A percentile compares a stretch with the other conserved stretches of the same genome.
These are phyloP conservation scores for Yasuhikotakia modesta DNA, from an alignment of 2,797 vertebrate genomes.

Conservation along the genomic window DNA sequence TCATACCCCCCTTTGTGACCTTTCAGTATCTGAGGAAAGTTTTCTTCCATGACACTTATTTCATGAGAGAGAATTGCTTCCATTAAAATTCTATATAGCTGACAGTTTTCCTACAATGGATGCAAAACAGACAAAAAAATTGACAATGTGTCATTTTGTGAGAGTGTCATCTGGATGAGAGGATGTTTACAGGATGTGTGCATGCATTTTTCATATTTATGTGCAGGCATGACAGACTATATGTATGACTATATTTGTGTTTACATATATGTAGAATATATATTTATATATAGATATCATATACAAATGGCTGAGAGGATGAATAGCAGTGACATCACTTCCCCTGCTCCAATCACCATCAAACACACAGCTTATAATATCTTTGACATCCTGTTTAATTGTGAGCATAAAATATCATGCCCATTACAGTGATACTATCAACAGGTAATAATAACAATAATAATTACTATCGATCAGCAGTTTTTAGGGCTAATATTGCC, in stretches of 20 bases:
- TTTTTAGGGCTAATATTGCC: constrained; percentile 49
- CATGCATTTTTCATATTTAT: background rate
- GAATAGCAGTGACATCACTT: background rate
- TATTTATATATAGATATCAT: background rate
- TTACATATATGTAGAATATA: no score
- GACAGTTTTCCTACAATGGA: constrained; percentile 25
- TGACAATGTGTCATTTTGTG: background rate
- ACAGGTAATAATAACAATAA: constrained; percentile 51
- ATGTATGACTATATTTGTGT: no score
- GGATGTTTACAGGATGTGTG: background rate
- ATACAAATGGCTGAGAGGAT: background rate
- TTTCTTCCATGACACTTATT: constrained; percentile 1
- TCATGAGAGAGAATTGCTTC: constrained; percentile 6
- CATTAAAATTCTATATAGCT: constrained; percentile 18
- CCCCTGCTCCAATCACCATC: background rate
- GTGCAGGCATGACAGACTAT: background rate
- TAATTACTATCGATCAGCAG: constrained; percentile 55
- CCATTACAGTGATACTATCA: constrained; percentile 48
- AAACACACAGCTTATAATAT: constrained; percentile 42
- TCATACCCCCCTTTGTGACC: background rate
- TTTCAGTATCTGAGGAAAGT: constrained; percentile 5
- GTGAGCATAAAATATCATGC: constrained; percentile 40
- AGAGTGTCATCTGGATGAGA: background rate
- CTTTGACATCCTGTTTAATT: constrained; percentile 47
- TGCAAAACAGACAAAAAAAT: constrained; percentile 32